Base-by-base conservation (phyloP, 2,113 vertebrate species). In the Tauraco erythrolophus region DNA sequence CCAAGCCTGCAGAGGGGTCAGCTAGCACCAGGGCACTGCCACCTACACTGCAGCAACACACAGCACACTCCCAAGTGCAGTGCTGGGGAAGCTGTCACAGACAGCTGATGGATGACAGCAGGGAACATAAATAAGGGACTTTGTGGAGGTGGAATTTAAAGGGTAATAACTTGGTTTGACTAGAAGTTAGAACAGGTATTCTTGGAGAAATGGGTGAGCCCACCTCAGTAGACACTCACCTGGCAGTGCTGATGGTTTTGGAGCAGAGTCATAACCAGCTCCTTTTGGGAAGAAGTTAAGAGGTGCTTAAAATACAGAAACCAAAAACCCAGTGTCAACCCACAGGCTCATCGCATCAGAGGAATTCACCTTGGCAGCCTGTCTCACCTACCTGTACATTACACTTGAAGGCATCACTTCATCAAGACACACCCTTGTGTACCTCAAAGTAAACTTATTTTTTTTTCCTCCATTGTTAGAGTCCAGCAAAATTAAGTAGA, bases 21-120 rank as follows among this genome's bases (percentile, higher is more conserved):
- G 76, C 2, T 4, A 48, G 37, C 65, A 60, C 17, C 53, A 35
- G 28, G 0, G 16, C 21, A 8, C 81, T 48, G 51, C 74, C 24
- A 23, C 3, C 0, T 13, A 6, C 1, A 1, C 53, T 39, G 22
- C 2, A 54, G 70, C 58, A 82, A 35, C 43, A 10, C 13, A 4
- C 11, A 14, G 19, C 19, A 21, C 46, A 2, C 48, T 78, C 53
- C 70, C 65, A 43, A 23, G 9, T 1, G 12, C 78, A 60, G 56
- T n/a, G 71, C 61, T 70, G 35, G 56, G 31, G n/a, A 56, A 58
- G 57, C 39, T 50, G 41, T 58, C 88, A 86, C 81, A 6, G 10
- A 10, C 24, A 35, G 27, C 50, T 79, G 56, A 87, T 60, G 7
- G 50, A 54, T 45, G 81, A 41, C 28, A 56, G 35, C 70, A 65